Base-by-base conservation (phyloP, 2,113 vertebrate genomes). In the Antidorcas marsupialis region DNA sequence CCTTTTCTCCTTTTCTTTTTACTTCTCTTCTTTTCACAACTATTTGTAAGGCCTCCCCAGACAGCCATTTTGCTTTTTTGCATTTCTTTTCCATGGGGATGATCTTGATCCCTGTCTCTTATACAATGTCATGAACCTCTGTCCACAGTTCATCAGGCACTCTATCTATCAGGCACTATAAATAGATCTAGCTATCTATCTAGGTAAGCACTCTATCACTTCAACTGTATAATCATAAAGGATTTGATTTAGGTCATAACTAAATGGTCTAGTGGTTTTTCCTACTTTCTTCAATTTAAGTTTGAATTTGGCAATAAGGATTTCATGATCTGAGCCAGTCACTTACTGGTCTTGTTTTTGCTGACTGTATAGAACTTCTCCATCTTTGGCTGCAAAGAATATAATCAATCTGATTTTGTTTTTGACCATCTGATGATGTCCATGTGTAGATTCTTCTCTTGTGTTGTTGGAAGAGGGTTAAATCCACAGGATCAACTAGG, bases 391-490 rank as follows among this genome's bases (percentile, higher is more conserved):
- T 64, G 62, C 30, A 17, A 64, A n/a, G 4, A n/a, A n/a, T 64
- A 64, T 4, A n/a, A 64, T n/a, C 7, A 64, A 19, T 17, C 62
- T 64, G 1, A 64, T 64, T 64, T n/a, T 2, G 0, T 8, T n/a
- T 33, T 64, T 64, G 15, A n/a, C 33, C 62, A n/a, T 64, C 62
- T 64, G 30, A 7, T 64, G 62, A 4, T 64, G 62, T 17, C 62
- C 15, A 17, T 64, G 15, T n/a, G 30, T 33, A 17, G 7, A 33
- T 7, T 64, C 62, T 64, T 64, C 62, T 64, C 30, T 33, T 64
- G 7, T 64, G 30, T 64, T n/a, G 15, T 64, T 64, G 15, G 28
- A 64, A 33, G 15, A 33, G 1, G 30, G 59, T 28, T 60, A 28
- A 60, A 28, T 60, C 27, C 59, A 60, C 27, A 1, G 2, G 27